Conservation (phyloP, 2,113 vertebrate species). For the Syrmaticus mikado region DNA sequence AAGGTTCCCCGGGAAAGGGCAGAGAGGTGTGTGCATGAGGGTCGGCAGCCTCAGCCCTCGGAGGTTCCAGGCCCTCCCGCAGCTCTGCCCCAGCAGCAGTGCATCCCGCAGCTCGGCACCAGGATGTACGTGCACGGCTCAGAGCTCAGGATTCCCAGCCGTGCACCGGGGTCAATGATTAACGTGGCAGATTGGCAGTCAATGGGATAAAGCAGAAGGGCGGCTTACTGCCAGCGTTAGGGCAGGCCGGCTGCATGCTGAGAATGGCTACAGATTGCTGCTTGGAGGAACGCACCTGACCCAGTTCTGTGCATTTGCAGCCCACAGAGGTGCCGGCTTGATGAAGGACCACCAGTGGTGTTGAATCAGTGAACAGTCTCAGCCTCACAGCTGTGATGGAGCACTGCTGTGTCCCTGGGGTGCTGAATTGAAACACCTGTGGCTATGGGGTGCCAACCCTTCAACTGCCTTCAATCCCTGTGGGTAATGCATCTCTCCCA, state of each 20-base stretch:
- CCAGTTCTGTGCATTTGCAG: accelerated
- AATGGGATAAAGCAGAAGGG: neutral
- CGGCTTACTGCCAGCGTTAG: neutral
- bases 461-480: neutral
- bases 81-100: neutral
- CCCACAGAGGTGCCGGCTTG: neutral
- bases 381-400: accelerated
- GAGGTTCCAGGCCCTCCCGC: neutral
- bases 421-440: accelerated
- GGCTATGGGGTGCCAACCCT: neutral
- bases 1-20: neutral
- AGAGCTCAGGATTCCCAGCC: conserved; percentile 1
- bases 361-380: accelerated
- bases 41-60: neutral
- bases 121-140: neutral
- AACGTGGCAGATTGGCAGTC: conserved; percentile 9
- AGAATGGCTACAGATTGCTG: neutral
- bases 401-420: accelerated
- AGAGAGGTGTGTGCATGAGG: neutral
- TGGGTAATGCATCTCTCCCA: neutral
- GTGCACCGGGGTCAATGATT: conserved; percentile 60
- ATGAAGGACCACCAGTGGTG: neutral
- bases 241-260: neutral
- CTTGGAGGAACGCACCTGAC: accelerated
- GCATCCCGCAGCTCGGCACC: neutral